Evolutionary conservation across 23 tunicate genomes (phyloP).

Genomic region (Trididemnum miniatum): DNA sequence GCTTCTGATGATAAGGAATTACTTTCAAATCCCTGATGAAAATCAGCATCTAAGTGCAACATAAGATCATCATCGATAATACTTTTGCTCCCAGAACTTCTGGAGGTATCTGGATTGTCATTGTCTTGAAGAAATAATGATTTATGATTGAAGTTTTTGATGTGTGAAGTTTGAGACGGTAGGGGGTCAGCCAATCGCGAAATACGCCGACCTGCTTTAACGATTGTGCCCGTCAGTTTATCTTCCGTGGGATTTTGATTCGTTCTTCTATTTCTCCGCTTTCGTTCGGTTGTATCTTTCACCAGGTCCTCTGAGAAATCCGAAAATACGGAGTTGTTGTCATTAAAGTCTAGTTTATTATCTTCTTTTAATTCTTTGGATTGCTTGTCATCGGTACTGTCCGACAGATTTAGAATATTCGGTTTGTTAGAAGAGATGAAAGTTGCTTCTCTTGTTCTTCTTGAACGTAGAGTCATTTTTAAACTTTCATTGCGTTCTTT

Average conservation of each 20-base stretch:
- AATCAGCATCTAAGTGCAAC: neutral
- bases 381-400: too few species aligned
- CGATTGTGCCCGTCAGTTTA: neutral
- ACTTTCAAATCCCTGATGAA: conserved; percentile 1
- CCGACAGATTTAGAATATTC: neutral
- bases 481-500: neutral
- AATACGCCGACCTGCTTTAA: conserved; percentile 15
- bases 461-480: conserved; percentile 3
- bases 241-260: neutral
- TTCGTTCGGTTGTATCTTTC: neutral
- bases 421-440: neutral
- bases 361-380: neutral
- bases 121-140: neutral
- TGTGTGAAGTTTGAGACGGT: neutral
- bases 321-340: conserved; percentile 12
- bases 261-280: neutral
- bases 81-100: neutral
- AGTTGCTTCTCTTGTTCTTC: conserved; percentile 16
- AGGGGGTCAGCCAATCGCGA: neutral
- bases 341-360: neutral
- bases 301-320: conserved; percentile 4
- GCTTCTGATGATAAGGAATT: neutral
- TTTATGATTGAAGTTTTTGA: neutral
- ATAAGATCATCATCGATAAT: neutral
- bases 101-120: neutral